Evolutionary conservation across 2,888 invertebrate species (phyloP), one percentile per base, ranked within the genome.

Genomic region (Dryococelus australis): DNA sequence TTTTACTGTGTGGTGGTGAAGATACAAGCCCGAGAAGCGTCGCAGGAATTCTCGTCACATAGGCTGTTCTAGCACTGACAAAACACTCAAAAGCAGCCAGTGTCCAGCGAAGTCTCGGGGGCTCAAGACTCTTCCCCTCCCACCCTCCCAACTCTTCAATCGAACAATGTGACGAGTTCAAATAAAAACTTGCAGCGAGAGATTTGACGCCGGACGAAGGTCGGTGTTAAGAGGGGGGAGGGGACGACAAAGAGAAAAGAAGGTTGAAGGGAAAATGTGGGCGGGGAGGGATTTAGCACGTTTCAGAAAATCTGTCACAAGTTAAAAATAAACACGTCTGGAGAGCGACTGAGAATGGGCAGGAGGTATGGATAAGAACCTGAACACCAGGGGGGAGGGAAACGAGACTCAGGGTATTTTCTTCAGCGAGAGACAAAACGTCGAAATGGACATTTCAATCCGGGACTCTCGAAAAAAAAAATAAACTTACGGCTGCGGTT

Each of bases 241-340:
- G 43, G 80, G 26, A 27, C 20, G 28, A 35, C 13, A 26, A 79
- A 35, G 79, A n/a, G 79, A 86, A 79, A 24, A 51, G 27, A n/a
- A n/a, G 65, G 6, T 8, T 3, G 51, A 20, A 65, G n/a, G n/a
- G 65, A 65, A 65, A 24, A 65, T n/a, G 43, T 47, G n/a, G 51
- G n/a, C 27, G 51, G 51, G 81, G 81, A 28, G 51, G 65, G 86
- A 86, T 86, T 86, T 86, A 79, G 86, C 86, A 86, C 86, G 86
- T 86, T 86, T 86, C 65, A 80, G 86, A 35, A 86, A 86, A 86
- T 86, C 80, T 51, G 47, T 24, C 43, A 43, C 86, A 26, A 80
- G 81, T 79, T 86, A 81, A 86, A 86, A 86, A 86, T 86, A 86
- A 86, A 86, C 86, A 86, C 27, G 86, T 43, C 43, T 20, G 51